Evolutionary conservation across 2,797 vertebrate genomes (phyloP), one percentile per base, ranked within the genome.

Genomic region (Parambassis ranga): DNA sequence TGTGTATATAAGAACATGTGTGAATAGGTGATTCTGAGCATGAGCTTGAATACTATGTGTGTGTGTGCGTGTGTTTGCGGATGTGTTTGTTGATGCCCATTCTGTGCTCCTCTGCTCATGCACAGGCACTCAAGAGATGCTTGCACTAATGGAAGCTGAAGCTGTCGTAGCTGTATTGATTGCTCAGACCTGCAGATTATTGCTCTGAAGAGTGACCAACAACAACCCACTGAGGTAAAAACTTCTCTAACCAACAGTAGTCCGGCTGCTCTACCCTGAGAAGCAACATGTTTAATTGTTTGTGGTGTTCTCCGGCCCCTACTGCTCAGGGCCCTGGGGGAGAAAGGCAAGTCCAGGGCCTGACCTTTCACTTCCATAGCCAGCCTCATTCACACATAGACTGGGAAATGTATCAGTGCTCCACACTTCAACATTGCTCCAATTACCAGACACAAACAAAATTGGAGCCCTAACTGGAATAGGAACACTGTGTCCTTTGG

Each of bases 251-350:
- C 79, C 89, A 81, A 83, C 85, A 78, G 78, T 76, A 91, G 76
- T 80, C 61, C 7, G 47, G 65, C 73, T 39, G 71, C 84, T 84
- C 69, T 76, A 77, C 75, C 83, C 86, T 20, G 74, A 87, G 83
- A 90, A 91, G 85, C 87, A 87, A 91, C 86, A 82, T 87, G 89
- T 90, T 91, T 93, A 93, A 94, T 94, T 93, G 93, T 93, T 93
- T 92, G 90, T 85, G 87, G 85, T 91, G 89, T 89, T 88, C 81
- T 89, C 77, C 47, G 68, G 91, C 80, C 87, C 87, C 80, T 78
- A 72, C 79, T 61, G 89, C 89, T 75, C 82, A 61, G 84, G 80
- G 85, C 90, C 91, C 87, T 76, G 75, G 67, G 92, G 91, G 90
- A 92, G 74, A 79, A 53, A 85, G 87, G 79, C 87, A 70, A 87